Percentiles rank a stretch among this genome's conserved stretches.
phyloP scores from a whole-genome alignment of 2,113 vertebrate genomes.

The Centrocercus urophasianus region DNA sequence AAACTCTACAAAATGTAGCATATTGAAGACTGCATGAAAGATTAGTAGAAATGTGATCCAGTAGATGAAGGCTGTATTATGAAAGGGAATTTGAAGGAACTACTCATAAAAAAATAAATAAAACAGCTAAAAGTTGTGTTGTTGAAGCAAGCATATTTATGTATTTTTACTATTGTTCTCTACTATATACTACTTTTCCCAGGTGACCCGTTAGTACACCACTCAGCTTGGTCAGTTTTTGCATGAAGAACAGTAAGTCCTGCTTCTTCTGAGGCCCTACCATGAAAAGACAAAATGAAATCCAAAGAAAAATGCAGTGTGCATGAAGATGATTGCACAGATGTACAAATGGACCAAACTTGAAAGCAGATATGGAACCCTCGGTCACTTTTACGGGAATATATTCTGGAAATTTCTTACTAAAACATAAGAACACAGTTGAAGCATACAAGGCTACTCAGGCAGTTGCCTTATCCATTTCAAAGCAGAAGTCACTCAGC shows the following conservation, averaged over 20 bases:
- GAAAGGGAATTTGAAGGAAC: background rate
- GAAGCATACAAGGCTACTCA: background rate
- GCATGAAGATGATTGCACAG: background rate
- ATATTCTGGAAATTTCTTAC: background rate
- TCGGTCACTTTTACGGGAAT: background rate
- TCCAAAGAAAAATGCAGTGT: background rate
- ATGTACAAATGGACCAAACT: background rate
- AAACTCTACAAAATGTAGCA: constrained; percentile 11
- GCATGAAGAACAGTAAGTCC: background rate
- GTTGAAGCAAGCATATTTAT: background rate
- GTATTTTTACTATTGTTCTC: background rate
- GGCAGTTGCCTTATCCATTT: background rate
- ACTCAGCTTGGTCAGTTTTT: background rate
- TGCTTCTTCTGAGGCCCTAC: background rate
- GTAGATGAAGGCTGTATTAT: background rate
- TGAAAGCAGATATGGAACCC: background rate
- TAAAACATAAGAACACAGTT: background rate
- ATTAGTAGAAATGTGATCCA: background rate
- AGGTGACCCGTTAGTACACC: background rate
- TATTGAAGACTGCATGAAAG: background rate
- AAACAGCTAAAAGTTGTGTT: background rate
- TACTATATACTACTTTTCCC: background rate
- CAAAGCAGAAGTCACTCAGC: background rate
- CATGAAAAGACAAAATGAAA: background rate
- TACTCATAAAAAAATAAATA: background rate